Evolutionary conservation across 2,113 vertebrate species (phyloP).

Genomic region (Chlamydotis undulata): DNA sequence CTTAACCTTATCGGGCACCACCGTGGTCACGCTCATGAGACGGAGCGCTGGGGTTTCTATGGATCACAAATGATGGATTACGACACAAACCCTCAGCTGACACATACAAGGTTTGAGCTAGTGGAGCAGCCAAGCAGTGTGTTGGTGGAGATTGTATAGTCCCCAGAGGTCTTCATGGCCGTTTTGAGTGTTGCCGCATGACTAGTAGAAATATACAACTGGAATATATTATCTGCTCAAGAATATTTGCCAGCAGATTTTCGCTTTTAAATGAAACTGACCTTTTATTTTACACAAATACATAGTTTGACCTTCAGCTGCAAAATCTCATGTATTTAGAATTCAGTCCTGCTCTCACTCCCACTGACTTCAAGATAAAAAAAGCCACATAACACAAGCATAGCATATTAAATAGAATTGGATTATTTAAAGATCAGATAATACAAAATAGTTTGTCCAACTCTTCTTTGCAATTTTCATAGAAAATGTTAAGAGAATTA

Average conservation of each 20-base stretch:
- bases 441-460: not conserved
- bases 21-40: fast-evolving
- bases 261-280: not conserved
- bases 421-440: not conserved
- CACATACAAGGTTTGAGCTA: not conserved
- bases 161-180: not conserved
- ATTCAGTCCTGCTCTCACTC: not conserved
- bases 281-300: not conserved
- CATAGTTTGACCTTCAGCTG: not conserved
- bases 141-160: not conserved
- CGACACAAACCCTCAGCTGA: not conserved
- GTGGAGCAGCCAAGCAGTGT: not conserved
- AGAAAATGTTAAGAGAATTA: not conserved
- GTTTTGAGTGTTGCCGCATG: not conserved
- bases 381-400: not conserved
- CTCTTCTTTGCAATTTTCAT: not conserved
- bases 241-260: not conserved
- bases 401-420: not conserved
- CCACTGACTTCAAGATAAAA: not conserved
- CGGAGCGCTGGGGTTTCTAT: fast-evolving
- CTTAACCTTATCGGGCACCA: not conserved
- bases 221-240: not conserved
- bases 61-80: not conserved
- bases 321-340: not conserved
- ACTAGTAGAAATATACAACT: not conserved